These are phyloP conservation scores for Elanoides forficatus DNA, from an alignment of 2,113 vertebrate genomes.

Conservation along the genomic window DNA sequence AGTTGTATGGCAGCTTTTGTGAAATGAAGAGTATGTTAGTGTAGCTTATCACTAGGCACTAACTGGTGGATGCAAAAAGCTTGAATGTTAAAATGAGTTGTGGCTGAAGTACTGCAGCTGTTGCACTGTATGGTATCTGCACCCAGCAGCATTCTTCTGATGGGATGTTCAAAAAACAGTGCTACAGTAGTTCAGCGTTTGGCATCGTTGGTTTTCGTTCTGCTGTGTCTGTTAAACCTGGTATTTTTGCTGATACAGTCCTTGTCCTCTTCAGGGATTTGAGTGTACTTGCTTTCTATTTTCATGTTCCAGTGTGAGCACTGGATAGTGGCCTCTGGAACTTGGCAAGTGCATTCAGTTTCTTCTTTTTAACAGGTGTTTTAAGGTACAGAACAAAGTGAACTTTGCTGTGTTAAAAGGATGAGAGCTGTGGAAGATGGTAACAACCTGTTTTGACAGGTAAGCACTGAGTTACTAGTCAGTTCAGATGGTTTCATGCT, in stretches of 20 bases:
- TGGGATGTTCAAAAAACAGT: neutral
- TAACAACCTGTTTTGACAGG: neutral
- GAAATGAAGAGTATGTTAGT: fast-evolving
- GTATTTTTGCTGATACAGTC: neutral
- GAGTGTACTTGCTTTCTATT: neutral
- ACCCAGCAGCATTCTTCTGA: neutral
- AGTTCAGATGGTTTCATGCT: neutral
- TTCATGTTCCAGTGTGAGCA: too few relatives aligned
- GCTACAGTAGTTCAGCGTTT: neutral
- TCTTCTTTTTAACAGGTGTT: neutral
- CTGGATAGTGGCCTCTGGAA: neutral
- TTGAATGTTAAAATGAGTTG: fast-evolving
- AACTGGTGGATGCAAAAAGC: neutral
- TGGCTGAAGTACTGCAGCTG: neutral
- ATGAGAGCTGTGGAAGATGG: neutral
- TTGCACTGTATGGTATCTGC: neutral
- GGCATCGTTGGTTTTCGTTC: neutral
- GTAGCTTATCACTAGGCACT: neutral
- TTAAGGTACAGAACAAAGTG: neutral
- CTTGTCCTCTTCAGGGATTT: neutral
- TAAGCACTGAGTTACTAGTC: neutral
- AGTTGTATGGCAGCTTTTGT: neutral
- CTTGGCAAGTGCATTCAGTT: neutral
- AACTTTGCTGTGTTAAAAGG: neutral
- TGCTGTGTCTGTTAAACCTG: neutral